Base-by-base conservation (phyloP, 2,797 vertebrate species). In the Pterois miles region DNA sequence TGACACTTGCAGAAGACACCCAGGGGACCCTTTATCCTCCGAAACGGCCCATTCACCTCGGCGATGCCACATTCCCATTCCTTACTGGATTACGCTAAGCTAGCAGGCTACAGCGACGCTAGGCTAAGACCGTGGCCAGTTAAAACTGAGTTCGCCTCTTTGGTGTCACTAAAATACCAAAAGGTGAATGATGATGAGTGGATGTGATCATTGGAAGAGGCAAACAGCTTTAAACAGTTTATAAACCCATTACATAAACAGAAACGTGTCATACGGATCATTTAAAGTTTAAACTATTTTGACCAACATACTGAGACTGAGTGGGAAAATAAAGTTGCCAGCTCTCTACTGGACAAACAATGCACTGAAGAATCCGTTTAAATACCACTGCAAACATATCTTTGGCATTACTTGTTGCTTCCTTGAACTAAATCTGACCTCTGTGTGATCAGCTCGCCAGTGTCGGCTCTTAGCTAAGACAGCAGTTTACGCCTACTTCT, bases 401-500 rank as follows among this genome's bases (percentile, higher is more conserved):
- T 78, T 65, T 65, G 54, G 38, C 4, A n/a, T 73, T 65, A 69
- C 5, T 57, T 65, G 27, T 8, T 27, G n/a, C 46, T 57, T 36
- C 22, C 38, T 12, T 25, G 3, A 2, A 5, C 12, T 16, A 22
- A 63, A 4, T 38, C 13, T 29, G 50, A 38, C 56, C 16, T 3
- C 13, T 27, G 2, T 36, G 11, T 43, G 63, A 36, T 36, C 1
- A 22, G 3, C 25, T 54, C 3, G 9, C 13, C 54, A 8, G 34
- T 11, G 10, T 20, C 2, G 1, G 29, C 8, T 33, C 6, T 46
- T 29, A 29, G 60, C 66, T 66, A 22, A 11, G 75, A 64, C 52
- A 63, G 14, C 74, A 73, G 43, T 43, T 69, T 58, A 40, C 48
- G 13, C 31, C 16, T n/a, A 60, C 52, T 79, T 71, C 60, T 59